A percentile compares a stretch with the other conserved stretches of the same genome.
Conservation (phyloP, 2,797 vertebrate genomes). For the Lepus oiostolus region DNA sequence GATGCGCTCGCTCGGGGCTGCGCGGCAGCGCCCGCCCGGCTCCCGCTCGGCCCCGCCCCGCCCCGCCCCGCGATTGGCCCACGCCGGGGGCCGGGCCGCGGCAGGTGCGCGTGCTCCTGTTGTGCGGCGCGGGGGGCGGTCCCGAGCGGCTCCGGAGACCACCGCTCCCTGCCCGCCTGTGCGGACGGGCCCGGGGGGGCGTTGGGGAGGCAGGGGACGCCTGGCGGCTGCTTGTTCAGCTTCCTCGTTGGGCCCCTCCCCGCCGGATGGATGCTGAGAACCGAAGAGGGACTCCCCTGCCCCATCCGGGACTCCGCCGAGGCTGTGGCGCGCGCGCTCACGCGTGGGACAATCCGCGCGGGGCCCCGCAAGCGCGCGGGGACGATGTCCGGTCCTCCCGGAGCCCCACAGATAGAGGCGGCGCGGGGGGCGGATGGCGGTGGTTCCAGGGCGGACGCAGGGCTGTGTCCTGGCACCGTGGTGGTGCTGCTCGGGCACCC, state of each 20-base stretch:
- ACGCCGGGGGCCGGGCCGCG: constrained; percentile 52
- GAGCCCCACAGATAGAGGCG: too few species aligned
- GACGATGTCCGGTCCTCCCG: neutral
- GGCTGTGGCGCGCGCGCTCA: too few species aligned
- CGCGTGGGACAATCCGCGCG: too few species aligned
- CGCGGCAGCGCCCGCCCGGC: neutral
- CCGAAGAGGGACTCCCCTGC: neutral
- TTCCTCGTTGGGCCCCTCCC: neutral
- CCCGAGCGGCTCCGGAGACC: too few species aligned
- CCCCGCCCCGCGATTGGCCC: constrained; percentile 79
- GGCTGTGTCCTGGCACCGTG: neutral
- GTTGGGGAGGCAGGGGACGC: neutral
- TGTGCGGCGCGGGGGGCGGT: constrained; percentile 58
- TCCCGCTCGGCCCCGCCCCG: neutral
- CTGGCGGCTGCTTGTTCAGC: too few species aligned
- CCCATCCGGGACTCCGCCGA: neutral
- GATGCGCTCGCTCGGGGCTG: neutral
- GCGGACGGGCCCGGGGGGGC: too few species aligned
- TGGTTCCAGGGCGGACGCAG: neutral
- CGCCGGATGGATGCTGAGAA: neutral
- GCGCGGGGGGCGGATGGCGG: too few species aligned
- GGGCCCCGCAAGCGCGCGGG: too few species aligned
- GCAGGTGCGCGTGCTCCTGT: constrained; percentile 86
- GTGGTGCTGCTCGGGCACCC: neutral
- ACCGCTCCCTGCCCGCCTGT: neutral